These are phyloP conservation scores for Caenorhabditis afra DNA, from an alignment of 2,888 invertebrate genomes.

Conservation along the genomic window DNA sequence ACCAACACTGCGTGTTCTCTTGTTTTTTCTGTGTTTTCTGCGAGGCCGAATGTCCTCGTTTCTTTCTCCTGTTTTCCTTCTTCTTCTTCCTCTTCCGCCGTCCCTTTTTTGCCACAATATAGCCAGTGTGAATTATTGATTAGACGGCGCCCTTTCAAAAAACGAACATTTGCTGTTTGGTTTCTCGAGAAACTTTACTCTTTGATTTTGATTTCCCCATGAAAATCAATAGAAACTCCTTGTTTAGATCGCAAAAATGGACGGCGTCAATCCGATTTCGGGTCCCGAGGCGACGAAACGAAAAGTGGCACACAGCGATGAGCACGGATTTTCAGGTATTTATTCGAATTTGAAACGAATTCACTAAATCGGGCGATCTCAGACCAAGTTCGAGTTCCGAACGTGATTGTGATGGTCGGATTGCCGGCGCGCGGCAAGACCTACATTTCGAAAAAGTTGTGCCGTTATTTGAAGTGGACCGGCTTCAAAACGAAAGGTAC, in stretches of 20 bases:
- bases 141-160: no score
- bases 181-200: no score
- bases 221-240: no score
- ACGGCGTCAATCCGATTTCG: slow-evolving; percentile 19
- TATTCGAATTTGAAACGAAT: no score
- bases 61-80: slow-evolving; percentile 20
- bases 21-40: slow-evolving; percentile 2
- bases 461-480: slow-evolving; percentile 99
- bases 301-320: slow-evolving; percentile 65
- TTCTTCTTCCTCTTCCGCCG: neutral
- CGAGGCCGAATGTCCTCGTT: slow-evolving; percentile 3
- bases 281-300: slow-evolving; percentile 62
- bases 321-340: slow-evolving; percentile 66
- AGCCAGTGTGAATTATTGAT: neutral
- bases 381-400: slow-evolving; percentile 84
- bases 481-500: slow-evolving; percentile 89
- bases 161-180: no score
- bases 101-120: slow-evolving; percentile 20
- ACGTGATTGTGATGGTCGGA: slow-evolving; percentile 99
- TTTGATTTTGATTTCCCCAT: no score
- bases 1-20: slow-evolving; percentile 15
- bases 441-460: slow-evolving; percentile 97
- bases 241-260: slow-evolving; percentile 21
- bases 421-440: slow-evolving; percentile 98
- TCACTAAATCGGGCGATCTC: no score